Percentiles rank a stretch among this genome's conserved stretches.
phyloP scores from a whole-genome alignment of 2,888 invertebrate species.

The Cephus pulcher region DNA sequence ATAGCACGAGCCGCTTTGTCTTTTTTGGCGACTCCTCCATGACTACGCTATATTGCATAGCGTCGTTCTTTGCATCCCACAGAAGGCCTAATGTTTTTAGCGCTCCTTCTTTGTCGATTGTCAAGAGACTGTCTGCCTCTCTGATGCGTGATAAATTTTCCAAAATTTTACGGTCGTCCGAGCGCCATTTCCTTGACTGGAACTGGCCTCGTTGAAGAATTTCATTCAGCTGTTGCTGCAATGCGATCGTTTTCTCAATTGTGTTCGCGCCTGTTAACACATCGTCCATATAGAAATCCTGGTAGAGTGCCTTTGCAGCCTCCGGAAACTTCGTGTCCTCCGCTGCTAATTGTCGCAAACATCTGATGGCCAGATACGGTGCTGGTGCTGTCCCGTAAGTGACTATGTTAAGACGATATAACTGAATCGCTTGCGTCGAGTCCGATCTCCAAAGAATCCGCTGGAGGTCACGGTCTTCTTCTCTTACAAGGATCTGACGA shows the following conservation, averaged over 20 bases:
- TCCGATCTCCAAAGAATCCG: slow-evolving; percentile 21
- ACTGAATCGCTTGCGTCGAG: background rate
- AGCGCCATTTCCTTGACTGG: slow-evolving; percentile 1
- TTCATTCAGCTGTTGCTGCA: slow-evolving; percentile 1
- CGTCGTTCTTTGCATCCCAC: slow-evolving; percentile 17
- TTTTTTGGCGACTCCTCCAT: slow-evolving; percentile 12
- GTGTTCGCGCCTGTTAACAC: slow-evolving; percentile 19
- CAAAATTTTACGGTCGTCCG: background rate
- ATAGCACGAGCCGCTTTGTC: slow-evolving; percentile 29
- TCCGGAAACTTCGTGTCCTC: slow-evolving; percentile 18
- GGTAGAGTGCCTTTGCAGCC: slow-evolving; percentile 10
- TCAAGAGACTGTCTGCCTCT: background rate
- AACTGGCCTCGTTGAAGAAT: slow-evolving; percentile 1
- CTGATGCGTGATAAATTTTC: background rate
- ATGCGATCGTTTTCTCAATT: background rate
- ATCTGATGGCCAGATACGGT: slow-evolving; percentile 23
- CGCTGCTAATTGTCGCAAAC: slow-evolving; percentile 20
- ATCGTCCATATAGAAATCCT: slow-evolving; percentile 30
- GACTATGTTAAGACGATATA: slow-evolving; percentile 21
- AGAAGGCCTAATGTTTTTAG: slow-evolving; percentile 20
- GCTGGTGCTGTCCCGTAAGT: slow-evolving; percentile 26
- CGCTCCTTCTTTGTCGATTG: slow-evolving; percentile 1
- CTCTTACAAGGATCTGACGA: slow-evolving; percentile 21
- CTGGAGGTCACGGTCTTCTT: slow-evolving; percentile 24
- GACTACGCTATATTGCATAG: slow-evolving; percentile 16